A percentile compares a stretch with the other conserved stretches of the same genome.
Evolutionary conservation across 1,140 invertebrate species (phyloP).

Genomic region (Zaprionus tsacasi): DNA sequence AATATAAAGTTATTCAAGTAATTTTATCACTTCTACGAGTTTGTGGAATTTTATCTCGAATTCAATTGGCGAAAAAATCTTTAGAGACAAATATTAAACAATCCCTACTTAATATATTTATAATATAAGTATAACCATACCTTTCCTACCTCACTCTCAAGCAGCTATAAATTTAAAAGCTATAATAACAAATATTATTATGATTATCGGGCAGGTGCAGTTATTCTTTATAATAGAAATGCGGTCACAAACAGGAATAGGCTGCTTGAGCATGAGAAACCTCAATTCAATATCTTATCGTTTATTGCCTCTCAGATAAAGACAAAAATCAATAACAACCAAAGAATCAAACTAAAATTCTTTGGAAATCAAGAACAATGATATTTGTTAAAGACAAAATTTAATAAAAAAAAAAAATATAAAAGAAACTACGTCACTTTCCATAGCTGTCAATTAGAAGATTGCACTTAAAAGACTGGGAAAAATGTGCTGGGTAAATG

Average conservation of each 20-base stretch:
- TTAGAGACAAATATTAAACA: not conserved
- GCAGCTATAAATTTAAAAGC: no score
- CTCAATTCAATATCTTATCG: constrained; percentile 39
- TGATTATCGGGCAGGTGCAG: not conserved
- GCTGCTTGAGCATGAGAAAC: not conserved
- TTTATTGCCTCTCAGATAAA: not conserved
- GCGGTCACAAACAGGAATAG: not conserved
- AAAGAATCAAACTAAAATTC: not conserved
- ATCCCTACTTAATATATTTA: not conserved
- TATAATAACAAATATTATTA: constrained; percentile 2
- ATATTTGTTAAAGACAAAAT: not conserved
- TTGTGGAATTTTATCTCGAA: not conserved
- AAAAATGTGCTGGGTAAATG: not conserved
- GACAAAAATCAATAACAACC: not conserved
- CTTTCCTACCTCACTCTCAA: no score
- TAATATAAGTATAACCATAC: no score
- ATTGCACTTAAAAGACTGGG: constrained; percentile 25
- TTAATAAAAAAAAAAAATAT: no score
- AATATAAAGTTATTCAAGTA: not conserved
- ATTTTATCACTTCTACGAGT: not conserved
- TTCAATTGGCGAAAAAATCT: not conserved
- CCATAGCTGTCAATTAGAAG: constrained; percentile 4
- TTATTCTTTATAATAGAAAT: not conserved
- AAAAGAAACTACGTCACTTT: no score
- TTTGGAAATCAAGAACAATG: constrained; percentile 8